Conservation (phyloP, 2,797 vertebrate species). For the Pteronotus mesoamericanus region DNA sequence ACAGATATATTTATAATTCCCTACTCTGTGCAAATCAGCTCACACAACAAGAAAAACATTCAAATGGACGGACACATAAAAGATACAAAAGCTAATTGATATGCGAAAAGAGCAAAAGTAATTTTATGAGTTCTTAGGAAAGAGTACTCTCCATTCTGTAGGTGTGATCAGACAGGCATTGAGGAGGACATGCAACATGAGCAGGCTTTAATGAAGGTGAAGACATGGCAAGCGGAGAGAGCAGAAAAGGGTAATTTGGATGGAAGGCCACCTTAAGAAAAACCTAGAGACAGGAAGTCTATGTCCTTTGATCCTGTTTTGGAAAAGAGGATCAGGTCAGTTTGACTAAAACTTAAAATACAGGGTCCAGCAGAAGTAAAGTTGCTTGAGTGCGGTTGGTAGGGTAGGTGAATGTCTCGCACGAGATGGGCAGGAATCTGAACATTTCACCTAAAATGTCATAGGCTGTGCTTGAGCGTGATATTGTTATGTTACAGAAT, state of each 20-base stretch:
- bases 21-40: neutral
- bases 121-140: neutral
- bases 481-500: too few relatives aligned
- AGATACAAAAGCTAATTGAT: neutral
- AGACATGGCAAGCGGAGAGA: neutral
- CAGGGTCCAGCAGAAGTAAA: too few relatives aligned
- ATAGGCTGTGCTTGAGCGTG: too few relatives aligned
- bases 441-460: too few relatives aligned
- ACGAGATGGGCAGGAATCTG: too few relatives aligned
- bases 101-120: neutral
- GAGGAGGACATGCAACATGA: neutral
- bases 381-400: too few relatives aligned
- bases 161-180: neutral
- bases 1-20: neutral
- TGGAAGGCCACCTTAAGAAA: neutral
- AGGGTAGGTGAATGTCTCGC: too few relatives aligned
- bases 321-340: neutral
- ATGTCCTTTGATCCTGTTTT: neutral
- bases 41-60: neutral
- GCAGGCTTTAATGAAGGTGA: neutral
- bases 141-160: neutral
- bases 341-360: neutral
- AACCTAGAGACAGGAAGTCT: neutral
- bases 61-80: neutral
- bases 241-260: neutral